Base-by-base conservation (phyloP, 2,797 vertebrate genomes). In the Limosa lapponica region DNA sequence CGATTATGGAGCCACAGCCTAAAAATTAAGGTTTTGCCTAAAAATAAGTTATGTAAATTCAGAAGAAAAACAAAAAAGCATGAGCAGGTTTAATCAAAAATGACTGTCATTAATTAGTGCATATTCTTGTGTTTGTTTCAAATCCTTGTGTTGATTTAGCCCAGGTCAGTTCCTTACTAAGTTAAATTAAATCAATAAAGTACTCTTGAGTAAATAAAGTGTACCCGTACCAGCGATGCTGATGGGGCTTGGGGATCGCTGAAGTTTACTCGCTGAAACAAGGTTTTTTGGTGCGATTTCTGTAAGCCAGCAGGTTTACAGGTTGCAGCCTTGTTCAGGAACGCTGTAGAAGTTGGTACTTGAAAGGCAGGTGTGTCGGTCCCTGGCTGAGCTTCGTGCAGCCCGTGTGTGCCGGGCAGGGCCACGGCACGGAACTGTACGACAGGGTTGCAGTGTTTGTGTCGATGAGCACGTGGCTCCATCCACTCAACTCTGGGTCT, bases 171-270 rank as follows among this genome's bases (percentile, higher is more conserved):
- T 88, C 57, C 82, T 78, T 46, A 43, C 13, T 27, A 65, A 70
- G 58, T 57, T 65, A 43, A 86, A 67, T 64, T 28, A 86, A 82
- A 72, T 72, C n/a, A 28, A 6, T 32, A 8, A 82, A 41, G 16
- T 46, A 10, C 58, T 79, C 28, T 27, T 66, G 57, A 73, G 57
- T 74, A 88, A 90, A 74, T 37, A 82, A 64, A 69, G 30, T 2
- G 0, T 59, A 12, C 23, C 18, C 3, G 2, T 30, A 1, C 0
- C 0, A 11, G 30, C 1, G 3, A 34, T 92, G 65, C 49, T 87
- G 54, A 7, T 54, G 54, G 34, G 19, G 32, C 70, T 61, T 54
- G 19, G 46, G 44, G 30, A 18, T 10, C 32, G 28, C 39, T 87
- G 43, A 41, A 54, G 44, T 62, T 87, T 24, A 28, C 19, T 58